Evolutionary conservation across 2,113 vertebrate species (phyloP).

Genomic region (Tragelaphus imberbis): DNA sequence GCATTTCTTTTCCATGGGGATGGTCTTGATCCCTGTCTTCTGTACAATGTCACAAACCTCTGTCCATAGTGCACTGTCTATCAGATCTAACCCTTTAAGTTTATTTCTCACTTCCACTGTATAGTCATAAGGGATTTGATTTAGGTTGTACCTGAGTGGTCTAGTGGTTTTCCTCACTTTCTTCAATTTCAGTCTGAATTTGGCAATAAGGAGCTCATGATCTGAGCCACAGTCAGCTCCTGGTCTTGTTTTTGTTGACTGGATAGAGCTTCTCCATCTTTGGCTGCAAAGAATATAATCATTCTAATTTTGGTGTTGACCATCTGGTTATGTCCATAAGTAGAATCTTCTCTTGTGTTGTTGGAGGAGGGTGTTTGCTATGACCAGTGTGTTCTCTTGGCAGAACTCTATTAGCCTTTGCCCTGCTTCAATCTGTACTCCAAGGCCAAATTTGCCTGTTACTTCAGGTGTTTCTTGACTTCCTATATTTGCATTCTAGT

Average conservation of each 20-base stretch:
- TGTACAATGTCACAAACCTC: too few species aligned
- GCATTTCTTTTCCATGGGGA: too few species aligned
- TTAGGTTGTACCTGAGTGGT: not conserved
- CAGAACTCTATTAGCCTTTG: not conserved
- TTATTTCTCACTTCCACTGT: too few species aligned
- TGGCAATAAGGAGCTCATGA: not conserved
- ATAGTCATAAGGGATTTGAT: not conserved
- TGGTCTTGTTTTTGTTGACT: fast-evolving
- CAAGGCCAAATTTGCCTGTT: not conserved
- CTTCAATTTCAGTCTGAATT: not conserved
- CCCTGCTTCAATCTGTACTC: not conserved
- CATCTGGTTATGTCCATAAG: not conserved
- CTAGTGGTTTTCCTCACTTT: not conserved
- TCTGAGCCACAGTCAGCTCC: not conserved
- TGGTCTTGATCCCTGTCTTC: too few species aligned
- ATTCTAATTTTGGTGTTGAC: fast-evolving
- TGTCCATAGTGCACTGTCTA: too few species aligned
- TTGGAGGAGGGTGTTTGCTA: too few species aligned
- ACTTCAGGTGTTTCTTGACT: not conserved
- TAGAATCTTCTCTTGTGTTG: too few species aligned
- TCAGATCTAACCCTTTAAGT: too few species aligned
- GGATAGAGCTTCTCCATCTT: not conserved
- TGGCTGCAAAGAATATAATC: not conserved
- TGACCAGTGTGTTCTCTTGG: not conserved
- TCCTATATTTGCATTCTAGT: not conserved